Conservation (phyloP, 2,797 vertebrate genomes). For the Esox lucius region DNA sequence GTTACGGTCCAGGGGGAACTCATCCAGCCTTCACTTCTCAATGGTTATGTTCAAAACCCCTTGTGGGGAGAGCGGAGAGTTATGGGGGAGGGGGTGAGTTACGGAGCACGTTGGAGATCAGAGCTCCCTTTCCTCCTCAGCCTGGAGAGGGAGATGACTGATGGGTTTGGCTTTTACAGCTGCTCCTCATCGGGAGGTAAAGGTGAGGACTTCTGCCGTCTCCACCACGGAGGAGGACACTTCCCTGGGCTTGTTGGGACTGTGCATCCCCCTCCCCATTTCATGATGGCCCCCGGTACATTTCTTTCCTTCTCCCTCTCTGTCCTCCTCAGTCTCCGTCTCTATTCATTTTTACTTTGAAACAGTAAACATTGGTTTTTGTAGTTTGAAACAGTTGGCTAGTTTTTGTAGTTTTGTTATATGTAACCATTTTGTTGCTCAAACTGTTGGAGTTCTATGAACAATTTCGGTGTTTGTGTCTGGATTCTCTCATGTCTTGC, state of each 20-base stretch:
- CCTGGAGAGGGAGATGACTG: slow-evolving; percentile 47
- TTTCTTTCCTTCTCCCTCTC: slow-evolving; percentile 16
- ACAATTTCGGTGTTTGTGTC: no score
- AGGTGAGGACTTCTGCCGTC: not conserved
- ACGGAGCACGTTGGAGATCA: slow-evolving; percentile 39
- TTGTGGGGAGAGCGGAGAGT: slow-evolving; percentile 54
- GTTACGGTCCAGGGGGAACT: slow-evolving; percentile 26
- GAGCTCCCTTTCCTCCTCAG: slow-evolving; percentile 35
- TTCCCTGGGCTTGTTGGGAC: not conserved
- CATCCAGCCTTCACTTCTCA: slow-evolving; percentile 32
- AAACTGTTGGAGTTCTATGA: no score
- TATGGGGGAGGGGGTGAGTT: slow-evolving; percentile 49
- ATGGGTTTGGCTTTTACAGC: slow-evolving; percentile 46
- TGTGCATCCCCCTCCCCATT: not conserved
- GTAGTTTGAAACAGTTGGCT: no score
- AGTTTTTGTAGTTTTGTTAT: no score
- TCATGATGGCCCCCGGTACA: slow-evolving; percentile 14
- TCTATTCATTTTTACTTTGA: not conserved
- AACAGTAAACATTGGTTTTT: no score
- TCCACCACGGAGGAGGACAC: not conserved
- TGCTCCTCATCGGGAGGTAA: slow-evolving; percentile 34
- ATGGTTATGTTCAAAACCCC: slow-evolving; percentile 51
- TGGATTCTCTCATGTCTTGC: no score
- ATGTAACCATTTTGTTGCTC: no score
- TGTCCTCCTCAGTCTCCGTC: not conserved